These are phyloP conservation scores for Empidonax alnorum DNA, from an alignment of 2,113 vertebrate species.

Conservation along the genomic window DNA sequence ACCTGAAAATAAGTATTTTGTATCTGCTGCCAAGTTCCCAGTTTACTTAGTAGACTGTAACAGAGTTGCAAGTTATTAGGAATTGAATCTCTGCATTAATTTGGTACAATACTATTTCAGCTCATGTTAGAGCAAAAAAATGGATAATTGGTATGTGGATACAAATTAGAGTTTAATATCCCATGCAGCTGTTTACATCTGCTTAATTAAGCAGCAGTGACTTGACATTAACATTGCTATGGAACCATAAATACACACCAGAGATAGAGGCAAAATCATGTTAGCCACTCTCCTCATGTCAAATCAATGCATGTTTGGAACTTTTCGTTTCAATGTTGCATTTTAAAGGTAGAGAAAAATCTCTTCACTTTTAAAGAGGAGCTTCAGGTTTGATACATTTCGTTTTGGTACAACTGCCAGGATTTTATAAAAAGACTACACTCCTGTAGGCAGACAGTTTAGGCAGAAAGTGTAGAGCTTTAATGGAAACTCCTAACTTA, in stretches of 20 bases:
- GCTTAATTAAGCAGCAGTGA: constrained; percentile 47
- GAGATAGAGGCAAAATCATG: not conserved
- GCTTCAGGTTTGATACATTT: not conserved
- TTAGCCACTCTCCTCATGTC: not conserved
- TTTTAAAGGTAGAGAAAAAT: not conserved
- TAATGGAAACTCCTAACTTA: not conserved
- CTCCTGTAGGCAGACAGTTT: not conserved
- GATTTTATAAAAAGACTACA: not conserved
- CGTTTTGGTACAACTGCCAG: not conserved
- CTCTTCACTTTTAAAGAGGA: not conserved
- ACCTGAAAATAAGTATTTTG: not conserved
- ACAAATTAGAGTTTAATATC: constrained; percentile 49
- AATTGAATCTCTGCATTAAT: not conserved
- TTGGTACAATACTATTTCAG: not conserved
- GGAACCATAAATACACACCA: not conserved
- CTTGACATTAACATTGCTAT: constrained; percentile 35
- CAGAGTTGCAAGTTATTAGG: not conserved
- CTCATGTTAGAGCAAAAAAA: constrained; percentile 5
- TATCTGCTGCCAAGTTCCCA: not conserved
- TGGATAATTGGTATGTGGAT: not conserved
- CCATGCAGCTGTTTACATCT: constrained; percentile 57
- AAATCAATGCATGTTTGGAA: not conserved
- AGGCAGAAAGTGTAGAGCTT: not conserved
- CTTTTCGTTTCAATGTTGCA: not conserved
- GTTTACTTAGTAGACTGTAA: not conserved